These are phyloP conservation scores for Pyrrhia umbra DNA, from an alignment of 2,888 invertebrate genomes.

Conservation along the genomic window DNA sequence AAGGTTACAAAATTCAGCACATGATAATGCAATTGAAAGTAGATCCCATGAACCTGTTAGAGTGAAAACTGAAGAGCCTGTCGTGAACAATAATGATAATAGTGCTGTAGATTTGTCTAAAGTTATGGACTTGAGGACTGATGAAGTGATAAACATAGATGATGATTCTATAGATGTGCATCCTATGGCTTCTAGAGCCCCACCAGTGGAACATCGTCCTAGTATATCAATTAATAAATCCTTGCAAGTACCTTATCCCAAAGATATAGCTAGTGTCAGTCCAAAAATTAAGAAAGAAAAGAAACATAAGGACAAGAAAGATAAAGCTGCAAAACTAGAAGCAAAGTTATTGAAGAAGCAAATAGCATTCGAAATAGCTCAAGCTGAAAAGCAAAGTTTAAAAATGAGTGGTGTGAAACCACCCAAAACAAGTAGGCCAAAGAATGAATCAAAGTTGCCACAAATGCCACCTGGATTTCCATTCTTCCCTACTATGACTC, in stretches of 20 bases:
- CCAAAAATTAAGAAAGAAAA: constrained; percentile 91
- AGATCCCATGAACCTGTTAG: constrained; percentile 75
- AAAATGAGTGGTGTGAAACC: constrained; percentile 78
- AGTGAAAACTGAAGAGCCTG: constrained; percentile 80
- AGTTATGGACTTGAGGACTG: constrained; percentile 86
- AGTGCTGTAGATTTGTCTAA: constrained; percentile 87
- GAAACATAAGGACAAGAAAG: constrained; percentile 89
- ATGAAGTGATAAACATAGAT: constrained; percentile 87
- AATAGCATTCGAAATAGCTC: constrained; percentile 82
- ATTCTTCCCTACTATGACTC: constrained; percentile 84
- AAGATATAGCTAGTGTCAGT: constrained; percentile 89
- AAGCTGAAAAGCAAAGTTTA: constrained; percentile 80
- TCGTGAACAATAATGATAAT: constrained; percentile 88
- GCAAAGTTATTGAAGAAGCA: constrained; percentile 86
- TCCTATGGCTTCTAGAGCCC: constrained; percentile 71
- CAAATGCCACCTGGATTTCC: constrained; percentile 85
- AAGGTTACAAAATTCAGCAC: constrained; percentile 82
- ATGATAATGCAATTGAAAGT: constrained; percentile 74
- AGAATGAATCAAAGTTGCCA: constrained; percentile 82
- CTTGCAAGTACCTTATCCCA: constrained; percentile 85
- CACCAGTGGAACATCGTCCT: constrained; percentile 73
- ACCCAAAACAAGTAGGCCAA: constrained; percentile 82
- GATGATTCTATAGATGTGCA: constrained; percentile 85
- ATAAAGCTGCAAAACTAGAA: constrained; percentile 85
- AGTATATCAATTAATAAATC: constrained; percentile 86